phyloP scores from a whole-genome alignment of 2,797 vertebrate genomes.

The Eupleurogrammus muticus region DNA sequence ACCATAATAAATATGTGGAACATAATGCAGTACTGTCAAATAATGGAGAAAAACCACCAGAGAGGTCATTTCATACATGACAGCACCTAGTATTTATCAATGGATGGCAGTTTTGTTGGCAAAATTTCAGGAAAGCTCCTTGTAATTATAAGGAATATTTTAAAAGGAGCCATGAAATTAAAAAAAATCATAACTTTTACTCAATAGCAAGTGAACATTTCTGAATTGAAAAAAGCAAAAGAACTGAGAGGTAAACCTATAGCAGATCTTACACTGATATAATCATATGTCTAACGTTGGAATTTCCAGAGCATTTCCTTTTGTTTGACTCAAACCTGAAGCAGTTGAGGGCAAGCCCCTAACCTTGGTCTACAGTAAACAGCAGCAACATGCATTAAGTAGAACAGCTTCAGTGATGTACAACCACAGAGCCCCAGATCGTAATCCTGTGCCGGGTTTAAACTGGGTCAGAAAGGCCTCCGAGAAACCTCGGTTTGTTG shows the following conservation, averaged over 20 bases:
- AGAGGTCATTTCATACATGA: constrained; percentile 7
- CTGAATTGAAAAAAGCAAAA: background rate
- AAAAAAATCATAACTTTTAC: too few relatives aligned
- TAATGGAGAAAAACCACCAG: background rate
- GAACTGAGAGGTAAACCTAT: background rate
- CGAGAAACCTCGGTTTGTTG: constrained; percentile 15
- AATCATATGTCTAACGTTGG: constrained; percentile 27
- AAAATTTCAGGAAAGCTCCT: background rate
- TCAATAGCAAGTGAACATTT: too few relatives aligned
- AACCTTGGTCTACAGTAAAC: constrained; percentile 58
- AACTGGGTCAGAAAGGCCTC: constrained; percentile 4
- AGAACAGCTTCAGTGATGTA: constrained; percentile 23
- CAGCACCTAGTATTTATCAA: background rate
- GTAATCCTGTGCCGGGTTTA: constrained; percentile 15
- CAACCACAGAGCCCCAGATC: constrained; percentile 56
- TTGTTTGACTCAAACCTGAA: constrained; percentile 54
- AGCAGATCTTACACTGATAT: constrained; percentile 16
- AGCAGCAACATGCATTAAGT: constrained; percentile 47
- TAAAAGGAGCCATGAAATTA: background rate
- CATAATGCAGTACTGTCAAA: background rate
- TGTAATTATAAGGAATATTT: background rate
- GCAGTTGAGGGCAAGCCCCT: constrained; percentile 63
- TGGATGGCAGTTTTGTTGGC: background rate
- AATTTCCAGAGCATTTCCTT: constrained; percentile 69
- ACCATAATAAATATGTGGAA: constrained; percentile 25